phyloP scores from a whole-genome alignment of 2,888 invertebrate genomes.

The Tetragonula carbonaria region DNA sequence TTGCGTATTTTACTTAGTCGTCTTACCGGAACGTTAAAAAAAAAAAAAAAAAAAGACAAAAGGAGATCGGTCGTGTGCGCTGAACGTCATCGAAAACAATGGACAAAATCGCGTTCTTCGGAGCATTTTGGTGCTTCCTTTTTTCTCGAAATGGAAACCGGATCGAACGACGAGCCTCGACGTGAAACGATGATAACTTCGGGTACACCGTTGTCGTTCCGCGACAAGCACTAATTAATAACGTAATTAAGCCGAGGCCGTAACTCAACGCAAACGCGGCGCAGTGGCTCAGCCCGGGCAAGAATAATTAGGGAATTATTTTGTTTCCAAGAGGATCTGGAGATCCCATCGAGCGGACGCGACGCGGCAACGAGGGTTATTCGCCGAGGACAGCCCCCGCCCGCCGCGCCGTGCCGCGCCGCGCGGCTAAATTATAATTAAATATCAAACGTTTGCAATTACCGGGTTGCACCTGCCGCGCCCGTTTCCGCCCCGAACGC shows the following conservation, averaged over 20 bases:
- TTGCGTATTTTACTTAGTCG: background rate
- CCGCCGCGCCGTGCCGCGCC: constrained; percentile 5
- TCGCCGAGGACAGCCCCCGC: constrained; percentile 49
- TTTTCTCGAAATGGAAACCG: background rate
- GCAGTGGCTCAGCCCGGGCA: constrained; percentile 48
- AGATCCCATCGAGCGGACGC: constrained; percentile 69
- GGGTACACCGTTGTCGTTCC: constrained; percentile 8
- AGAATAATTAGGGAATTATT: constrained; percentile 81
- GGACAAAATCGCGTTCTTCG: background rate
- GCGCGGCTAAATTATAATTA: constrained; percentile 78
- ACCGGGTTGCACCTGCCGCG: constrained; percentile 71
- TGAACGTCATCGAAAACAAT: background rate
- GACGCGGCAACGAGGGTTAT: constrained; percentile 54
- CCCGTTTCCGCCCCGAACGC: constrained; percentile 49
- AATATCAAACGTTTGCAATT: constrained; percentile 82
- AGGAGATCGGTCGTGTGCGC: constrained; percentile 33
- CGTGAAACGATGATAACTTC: background rate
- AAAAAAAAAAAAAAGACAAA: constrained; percentile 31
- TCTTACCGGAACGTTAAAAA: constrained; percentile 70
- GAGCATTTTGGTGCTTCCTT: background rate
- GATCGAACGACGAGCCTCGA: background rate
- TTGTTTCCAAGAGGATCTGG: constrained; percentile 74
- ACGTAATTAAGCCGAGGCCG: constrained; percentile 72
- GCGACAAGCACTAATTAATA: constrained; percentile 73
- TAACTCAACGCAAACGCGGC: constrained; percentile 68